Conservation (phyloP, 2,113 vertebrate species). For the Thoracochromis brauschi region DNA sequence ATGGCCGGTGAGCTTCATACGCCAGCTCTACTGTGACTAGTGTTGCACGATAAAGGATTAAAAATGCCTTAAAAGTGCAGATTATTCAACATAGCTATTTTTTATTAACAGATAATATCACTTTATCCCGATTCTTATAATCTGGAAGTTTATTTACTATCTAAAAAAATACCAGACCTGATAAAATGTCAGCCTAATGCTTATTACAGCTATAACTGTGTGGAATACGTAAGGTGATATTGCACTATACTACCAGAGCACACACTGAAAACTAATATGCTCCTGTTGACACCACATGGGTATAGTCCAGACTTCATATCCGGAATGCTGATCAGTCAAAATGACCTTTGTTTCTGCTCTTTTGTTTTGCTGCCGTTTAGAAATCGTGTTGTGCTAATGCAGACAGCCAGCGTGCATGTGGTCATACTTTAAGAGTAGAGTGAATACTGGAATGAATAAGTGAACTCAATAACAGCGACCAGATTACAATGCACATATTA, state of each 20-base stretch:
- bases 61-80: neutral
- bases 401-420: neutral
- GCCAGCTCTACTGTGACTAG: neutral
- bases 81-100: neutral
- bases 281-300: conserved; percentile 35
- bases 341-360: conserved; percentile 41
- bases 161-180: neutral
- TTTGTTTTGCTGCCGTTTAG: neutral
- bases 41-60: neutral
- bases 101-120: neutral
- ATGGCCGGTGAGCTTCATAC: neutral
- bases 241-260: neutral
- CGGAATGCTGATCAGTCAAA: conserved; percentile 33
- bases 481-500: neutral
- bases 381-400: conserved; percentile 13
- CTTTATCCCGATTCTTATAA: neutral
- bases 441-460: neutral
- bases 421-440: neutral
- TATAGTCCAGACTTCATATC: conserved; percentile 25
- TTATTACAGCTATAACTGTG: neutral
- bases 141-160: neutral
- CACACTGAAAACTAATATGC: conserved; percentile 41
- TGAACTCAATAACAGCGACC: neutral
- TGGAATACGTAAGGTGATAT: conserved; percentile 30
- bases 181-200: conserved; percentile 4